Base-by-base conservation (phyloP, 2,113 vertebrate species). In the Syngnathus typhle region DNA sequence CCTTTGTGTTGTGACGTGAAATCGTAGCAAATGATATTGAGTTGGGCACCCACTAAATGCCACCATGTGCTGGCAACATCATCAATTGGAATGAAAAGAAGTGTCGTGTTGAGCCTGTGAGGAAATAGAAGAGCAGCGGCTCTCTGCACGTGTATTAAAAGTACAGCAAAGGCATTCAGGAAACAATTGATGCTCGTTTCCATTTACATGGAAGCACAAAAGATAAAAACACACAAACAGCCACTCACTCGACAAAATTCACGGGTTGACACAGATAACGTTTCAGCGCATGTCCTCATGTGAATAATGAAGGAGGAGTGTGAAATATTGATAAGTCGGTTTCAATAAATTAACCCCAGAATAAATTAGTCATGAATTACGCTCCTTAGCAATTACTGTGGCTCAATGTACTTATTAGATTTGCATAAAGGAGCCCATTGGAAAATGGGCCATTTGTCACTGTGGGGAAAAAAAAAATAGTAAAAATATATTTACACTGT, bases 341-440 rank as follows among this genome's bases (percentile, higher is more conserved):
- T 90, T 87, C 82, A 87, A 89, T 89, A 87, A 88, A 89, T 90
- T 85, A 90, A 84, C 84, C 82, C 79, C 41, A 43, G 69, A 74
- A 84, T 90, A 73, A 88, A 89, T 90, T 79, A 82, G 70, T 86
- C 77, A 90, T 80, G 76, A 88, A 74, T 87, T 81, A 88, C 81
- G 85, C 81, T 81, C 64, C 75, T 77, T 76, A 68, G 83, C 83
- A 86, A 87, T 88, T 87, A 87, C 78, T 73, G 79, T 70, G 76
- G 66, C 59, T 73, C 64, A 69, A 69, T 79, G 71, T 69, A 62
- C 70, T 84, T 76, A 85, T 73, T 80, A 76, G 73, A 72, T 83
- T 80, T 77, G 67, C 13, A 37, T 69, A 73, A 58, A 44, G 18
- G 68, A 46, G 74, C 74, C 73, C 82, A 82, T 82, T 64, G 70